Base-by-base conservation (phyloP, 2,797 vertebrate species). In the Paratrypauchen microcephalus region DNA sequence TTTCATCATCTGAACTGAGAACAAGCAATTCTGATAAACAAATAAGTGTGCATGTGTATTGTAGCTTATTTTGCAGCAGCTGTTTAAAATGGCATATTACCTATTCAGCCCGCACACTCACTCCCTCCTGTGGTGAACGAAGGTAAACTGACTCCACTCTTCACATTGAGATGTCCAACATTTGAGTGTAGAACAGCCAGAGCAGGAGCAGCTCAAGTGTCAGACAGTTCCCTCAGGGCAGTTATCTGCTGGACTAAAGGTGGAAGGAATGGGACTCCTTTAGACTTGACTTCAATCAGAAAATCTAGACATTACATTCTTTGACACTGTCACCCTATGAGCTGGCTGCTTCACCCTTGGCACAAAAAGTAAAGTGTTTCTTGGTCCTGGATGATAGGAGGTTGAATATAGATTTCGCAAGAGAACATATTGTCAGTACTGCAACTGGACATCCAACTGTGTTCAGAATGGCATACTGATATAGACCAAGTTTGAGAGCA, bases 1-100 rank as follows among this genome's bases (percentile, higher is more conserved):
- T 58, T 72, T 61, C 55, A 36, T 54, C 39, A 60, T 69, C 21
- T n/a, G 45, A 32, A 73, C 50, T 8, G 54, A 58, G 64, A 59
- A 59, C 6, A 6, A 69, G 63, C 71, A 56, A 57, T 75, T 26
- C 73, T 71, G 70, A 18, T 32, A 32, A 59, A 50, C 41, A 67
- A 65, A 32, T 74, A 57, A 77, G 77, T 70, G 76, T 75, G 82
- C 77, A 39, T 60, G 73, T 76, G 73, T 85, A 56, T 85, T 86
- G 86, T 90, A 90, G 89, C 84, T 91, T 90, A 90, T 90, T 88
- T 76, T 79, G 84, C 83, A 87, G 87, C 80, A 85, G 86, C 86
- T 84, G 82, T 87, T 57, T 75, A 78, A 77, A 80, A 74, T 84
- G 73, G 69, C 61, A 23, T 67, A 69, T 72, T 56, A 47, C 66